These are phyloP conservation scores for Athrips mouffetella DNA, from an alignment of 2,888 invertebrate species.

Conservation along the genomic window DNA sequence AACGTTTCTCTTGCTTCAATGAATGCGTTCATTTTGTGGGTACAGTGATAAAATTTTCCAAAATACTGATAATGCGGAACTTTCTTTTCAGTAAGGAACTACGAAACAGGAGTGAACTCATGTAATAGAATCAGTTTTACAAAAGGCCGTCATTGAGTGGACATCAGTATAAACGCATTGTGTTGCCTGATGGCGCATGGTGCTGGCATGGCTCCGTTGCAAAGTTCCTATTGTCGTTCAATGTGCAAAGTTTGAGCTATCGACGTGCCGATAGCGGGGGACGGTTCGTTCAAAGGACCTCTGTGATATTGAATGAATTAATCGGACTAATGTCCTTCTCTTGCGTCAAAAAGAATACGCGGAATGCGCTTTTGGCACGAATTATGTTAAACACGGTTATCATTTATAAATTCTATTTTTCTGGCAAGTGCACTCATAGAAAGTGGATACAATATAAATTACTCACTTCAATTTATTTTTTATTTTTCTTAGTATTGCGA, in stretches of 20 bases:
- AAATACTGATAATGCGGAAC: too few species aligned
- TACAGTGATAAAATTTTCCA: too few species aligned
- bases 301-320: constrained; percentile 41
- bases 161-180: constrained; percentile 58
- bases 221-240: constrained; percentile 63
- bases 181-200: constrained; percentile 39
- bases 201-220: too few species aligned
- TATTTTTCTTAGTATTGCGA: too few species aligned
- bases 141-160: constrained; percentile 46
- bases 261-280: constrained; percentile 59
- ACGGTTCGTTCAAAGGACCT: constrained; percentile 60
- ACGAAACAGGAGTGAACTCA: constrained; percentile 31
- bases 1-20: too few species aligned
- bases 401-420: too few species aligned
- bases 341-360: constrained; percentile 23
- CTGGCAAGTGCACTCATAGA: too few species aligned
- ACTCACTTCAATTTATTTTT: too few species aligned
- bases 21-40: too few species aligned
- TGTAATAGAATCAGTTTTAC: constrained; percentile 38
- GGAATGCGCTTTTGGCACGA: not conserved
- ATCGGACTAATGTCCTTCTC: constrained; percentile 36
- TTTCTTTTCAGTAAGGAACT: constrained; percentile 31
- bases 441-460: too few species aligned
- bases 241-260: constrained; percentile 67
- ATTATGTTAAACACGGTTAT: too few species aligned